Evolutionary conservation across 2,113 vertebrate species (phyloP), one percentile per base, ranked within the genome.

Genomic region (Noctilio leporinus): DNA sequence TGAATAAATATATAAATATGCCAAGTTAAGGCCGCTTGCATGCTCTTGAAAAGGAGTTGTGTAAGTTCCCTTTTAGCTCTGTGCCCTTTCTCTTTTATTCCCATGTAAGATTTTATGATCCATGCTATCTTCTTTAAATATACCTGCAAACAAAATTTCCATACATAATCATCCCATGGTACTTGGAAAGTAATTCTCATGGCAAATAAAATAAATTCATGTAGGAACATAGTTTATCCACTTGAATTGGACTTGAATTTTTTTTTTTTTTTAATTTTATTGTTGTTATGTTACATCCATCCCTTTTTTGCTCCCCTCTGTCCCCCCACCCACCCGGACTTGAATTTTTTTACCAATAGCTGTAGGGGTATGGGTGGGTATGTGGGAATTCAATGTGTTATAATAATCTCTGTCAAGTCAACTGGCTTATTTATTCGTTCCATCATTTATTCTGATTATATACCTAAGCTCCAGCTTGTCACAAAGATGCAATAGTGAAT

Each of bases 191-290:
- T 93, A 43, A 86, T 33, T 91, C 82, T 65, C 4, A 26, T 73
- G 20, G 75, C 11, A 49, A 91, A 83, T 76, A 87, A 93, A 76
- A 84, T 77, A 91, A 83, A 86, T 82, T 86, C 14, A 43, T 80
- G 62, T 84, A 81, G 51, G 65, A 91, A 62, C 6, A 59, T n/a
- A 95, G 76, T 90, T 84, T 94, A 81, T 57, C 35, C 28, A 43
- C 57, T 90, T 92, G 70, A 64, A 64, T 51, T 62, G 91, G 30
- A 73, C 93, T 87, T 77, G 75, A 89, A 70, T 76, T 76, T 94
- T 93, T 67, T 30, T 82, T 65, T 76, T 76, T 94, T 93, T 67
- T 30, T 82, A 40, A 70, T 76, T 76, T 94, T 93, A n/a, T n/a
- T n/a, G n/a, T n/a, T n/a, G n/a, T n/a, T n/a, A n/a, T n/a, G n/a